These are phyloP conservation scores for Thaumatotibia leucotreta DNA, from an alignment of 1,140 invertebrate genomes.

Conservation along the genomic window DNA sequence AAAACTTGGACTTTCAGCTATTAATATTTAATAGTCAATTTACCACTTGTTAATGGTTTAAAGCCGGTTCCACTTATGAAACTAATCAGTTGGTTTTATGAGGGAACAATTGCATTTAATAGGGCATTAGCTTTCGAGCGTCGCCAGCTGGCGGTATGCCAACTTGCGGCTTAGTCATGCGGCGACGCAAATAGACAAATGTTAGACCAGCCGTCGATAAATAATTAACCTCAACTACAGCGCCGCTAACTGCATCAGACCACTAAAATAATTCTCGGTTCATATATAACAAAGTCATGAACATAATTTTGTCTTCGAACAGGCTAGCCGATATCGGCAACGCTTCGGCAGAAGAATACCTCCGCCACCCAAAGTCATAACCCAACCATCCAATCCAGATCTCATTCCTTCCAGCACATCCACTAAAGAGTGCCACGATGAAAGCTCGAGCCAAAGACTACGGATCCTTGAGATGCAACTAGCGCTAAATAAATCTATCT, in stretches of 20 bases:
- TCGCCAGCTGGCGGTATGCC: slow-evolving; percentile 33
- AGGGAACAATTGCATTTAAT: slow-evolving; percentile 38
- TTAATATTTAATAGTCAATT: slow-evolving; percentile 5
- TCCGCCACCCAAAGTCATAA: slow-evolving; percentile 37
- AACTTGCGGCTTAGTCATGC: slow-evolving; percentile 33
- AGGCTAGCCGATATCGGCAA: slow-evolving; percentile 70
- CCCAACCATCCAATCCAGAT: slow-evolving; percentile 42
- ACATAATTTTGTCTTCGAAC: slow-evolving; percentile 48
- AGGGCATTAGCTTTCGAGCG: slow-evolving; percentile 30
- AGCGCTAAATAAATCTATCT: slow-evolving; percentile 55
- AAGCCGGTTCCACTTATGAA: slow-evolving; percentile 22
- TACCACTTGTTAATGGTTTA: slow-evolving; percentile 21
- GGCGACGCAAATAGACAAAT: slow-evolving; percentile 25
- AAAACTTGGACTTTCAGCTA: neutral
- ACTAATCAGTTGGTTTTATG: slow-evolving; percentile 33
- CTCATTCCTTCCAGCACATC: slow-evolving; percentile 38
- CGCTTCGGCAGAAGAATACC: slow-evolving; percentile 59
- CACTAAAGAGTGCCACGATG: slow-evolving; percentile 32
- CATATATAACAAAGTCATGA: neutral
- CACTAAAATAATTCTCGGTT: neutral
- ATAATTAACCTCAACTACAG: neutral
- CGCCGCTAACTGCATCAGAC: neutral
- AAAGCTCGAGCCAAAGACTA: slow-evolving; percentile 42
- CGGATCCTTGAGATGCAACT: slow-evolving; percentile 67
- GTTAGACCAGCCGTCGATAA: slow-evolving; percentile 8